These are phyloP conservation scores for Balearica regulorum DNA, from an alignment of 2,797 vertebrate genomes.

Conservation along the genomic window DNA sequence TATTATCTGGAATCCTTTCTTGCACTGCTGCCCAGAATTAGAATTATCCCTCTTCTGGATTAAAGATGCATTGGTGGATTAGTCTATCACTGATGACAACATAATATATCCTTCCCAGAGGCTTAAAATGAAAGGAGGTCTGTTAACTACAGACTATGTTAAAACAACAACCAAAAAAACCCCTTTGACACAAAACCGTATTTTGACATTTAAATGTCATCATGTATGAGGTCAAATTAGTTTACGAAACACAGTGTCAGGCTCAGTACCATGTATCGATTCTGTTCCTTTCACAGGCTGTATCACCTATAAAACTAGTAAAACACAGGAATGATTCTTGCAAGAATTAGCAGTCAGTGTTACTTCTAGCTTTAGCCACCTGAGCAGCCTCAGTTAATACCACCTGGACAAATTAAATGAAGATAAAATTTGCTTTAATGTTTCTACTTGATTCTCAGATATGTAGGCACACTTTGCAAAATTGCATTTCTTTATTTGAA, in stretches of 20 bases:
- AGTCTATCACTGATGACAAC: constrained; percentile 73
- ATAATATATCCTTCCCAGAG: constrained; percentile 63
- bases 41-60: constrained; percentile 75
- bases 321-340: not conserved
- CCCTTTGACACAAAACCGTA: not conserved
- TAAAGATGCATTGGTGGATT: constrained; percentile 74
- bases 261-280: not conserved
- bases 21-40: constrained; percentile 70
- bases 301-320: not conserved
- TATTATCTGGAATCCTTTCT: constrained; percentile 67
- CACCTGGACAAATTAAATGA: not conserved
- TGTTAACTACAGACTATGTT: constrained; percentile 44
- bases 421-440: not conserved
- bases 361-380: not conserved
- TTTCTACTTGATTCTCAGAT: not conserved
- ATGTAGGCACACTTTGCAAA: not conserved
- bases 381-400: not conserved
- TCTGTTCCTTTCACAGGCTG: not conserved
- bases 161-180: not conserved
- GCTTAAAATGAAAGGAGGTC: constrained; percentile 60
- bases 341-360: not conserved
- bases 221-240: not conserved
- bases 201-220: not conserved
- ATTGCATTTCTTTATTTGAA: not conserved
- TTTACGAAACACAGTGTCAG: not conserved